These are phyloP conservation scores for Falco columbarius DNA, from an alignment of 2,797 vertebrate species.

Conservation along the genomic window DNA sequence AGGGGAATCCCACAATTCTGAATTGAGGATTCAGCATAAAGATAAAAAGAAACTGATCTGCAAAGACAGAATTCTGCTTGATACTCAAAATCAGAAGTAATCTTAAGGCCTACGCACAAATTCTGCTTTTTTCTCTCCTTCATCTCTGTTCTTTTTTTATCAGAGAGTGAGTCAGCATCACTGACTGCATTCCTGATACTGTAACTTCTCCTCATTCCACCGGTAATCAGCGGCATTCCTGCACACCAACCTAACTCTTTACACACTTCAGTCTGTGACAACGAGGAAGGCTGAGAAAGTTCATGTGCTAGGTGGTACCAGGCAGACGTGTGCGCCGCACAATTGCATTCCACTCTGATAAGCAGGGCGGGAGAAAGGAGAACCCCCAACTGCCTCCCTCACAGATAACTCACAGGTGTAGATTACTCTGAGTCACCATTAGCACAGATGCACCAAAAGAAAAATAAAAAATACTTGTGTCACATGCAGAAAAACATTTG, in stretches of 20 bases:
- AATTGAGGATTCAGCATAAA: neutral
- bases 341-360: constrained; percentile 1
- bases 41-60: neutral
- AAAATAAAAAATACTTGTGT: neutral
- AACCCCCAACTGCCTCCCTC: neutral
- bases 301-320: constrained; percentile 65
- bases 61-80: neutral
- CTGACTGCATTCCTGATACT: neutral
- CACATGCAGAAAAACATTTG: neutral
- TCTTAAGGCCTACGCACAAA: neutral
- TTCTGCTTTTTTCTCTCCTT: neutral
- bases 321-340: neutral
- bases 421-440: neutral
- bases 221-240: constrained; percentile 68
- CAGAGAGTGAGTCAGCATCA: constrained; percentile 46
- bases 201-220: constrained; percentile 44
- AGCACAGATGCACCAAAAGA: neutral
- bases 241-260: constrained; percentile 18
- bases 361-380: neutral
- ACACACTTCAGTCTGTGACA: constrained; percentile 9
- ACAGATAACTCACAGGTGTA: constrained; percentile 28
- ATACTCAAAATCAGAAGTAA: neutral
- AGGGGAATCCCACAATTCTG: neutral
- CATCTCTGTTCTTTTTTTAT: constrained; percentile 25
- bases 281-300: constrained; percentile 35